Base-by-base conservation (phyloP, 2,113 vertebrate species). In the Chaetops frenatus region DNA sequence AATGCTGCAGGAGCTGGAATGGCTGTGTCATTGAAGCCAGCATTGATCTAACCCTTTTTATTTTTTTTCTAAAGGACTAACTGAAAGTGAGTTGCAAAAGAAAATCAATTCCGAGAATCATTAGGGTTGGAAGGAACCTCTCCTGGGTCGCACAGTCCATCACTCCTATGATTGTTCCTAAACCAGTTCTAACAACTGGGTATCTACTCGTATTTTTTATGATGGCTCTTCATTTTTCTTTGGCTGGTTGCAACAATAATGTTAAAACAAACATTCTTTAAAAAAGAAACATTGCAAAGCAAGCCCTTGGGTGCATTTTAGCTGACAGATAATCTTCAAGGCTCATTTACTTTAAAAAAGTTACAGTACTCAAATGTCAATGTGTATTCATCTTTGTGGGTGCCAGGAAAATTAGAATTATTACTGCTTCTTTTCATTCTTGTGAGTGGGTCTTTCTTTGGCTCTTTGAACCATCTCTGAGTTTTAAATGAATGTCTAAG, bases 31-130 rank as follows among this genome's bases (percentile, higher is more conserved):
- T 83, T 96, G 95, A 97, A 97, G 76, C 56, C 81, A 92, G 76
- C 93, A 97, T 97, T 94, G 92, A 96, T 96, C 94, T 74, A 80
- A 85, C 77, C 67, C 73, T 62, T 85, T 92, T 84, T 94, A 74
- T 84, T 90, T 96, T 69, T 94, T 96, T 89, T 72, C 88, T 84
- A 83, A 95, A 95, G 96, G 87, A 95, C 93, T 97, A 96, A 95
- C 85, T 92, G 96, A 96, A 96, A 97, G 85, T 78, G 95, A 93
- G 96, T 96, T 94, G 91, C 91, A 95, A 97, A 97, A 96, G 95
- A 96, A 97, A 97, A 97, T 93, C 89, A 93, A 96, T 94, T 94
- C 56, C 23, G 17, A 81, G 88, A 95, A 95, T 90, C 94, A 96
- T 96, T 96, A 96, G 92, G 96, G 95, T 95, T 96, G 94, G 89